phyloP scores from a whole-genome alignment of 2,888 invertebrate genomes.

The Hydropsyche betteni region DNA sequence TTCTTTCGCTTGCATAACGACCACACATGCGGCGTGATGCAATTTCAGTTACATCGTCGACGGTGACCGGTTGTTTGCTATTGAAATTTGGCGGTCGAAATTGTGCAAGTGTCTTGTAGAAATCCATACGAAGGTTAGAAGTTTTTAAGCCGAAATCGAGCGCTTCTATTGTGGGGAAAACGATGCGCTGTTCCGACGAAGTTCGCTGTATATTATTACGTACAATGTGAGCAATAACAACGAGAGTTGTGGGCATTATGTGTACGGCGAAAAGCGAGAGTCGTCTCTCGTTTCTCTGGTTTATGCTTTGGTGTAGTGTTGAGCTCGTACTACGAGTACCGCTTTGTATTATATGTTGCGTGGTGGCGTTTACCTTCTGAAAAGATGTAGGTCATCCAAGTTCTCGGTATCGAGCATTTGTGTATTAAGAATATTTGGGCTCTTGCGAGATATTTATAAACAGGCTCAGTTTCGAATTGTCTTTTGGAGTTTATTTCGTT shows the following conservation, averaged over 20 bases:
- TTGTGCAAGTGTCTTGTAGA: background rate
- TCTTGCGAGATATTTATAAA: too few relatives aligned
- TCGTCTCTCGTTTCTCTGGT: conserved; percentile 8
- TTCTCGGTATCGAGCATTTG: background rate
- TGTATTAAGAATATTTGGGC: background rate
- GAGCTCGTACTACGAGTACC: conserved; percentile 24
- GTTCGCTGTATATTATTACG: background rate
- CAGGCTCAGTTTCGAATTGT: too few relatives aligned
- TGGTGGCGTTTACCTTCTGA: background rate
- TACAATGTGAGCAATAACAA: background rate
- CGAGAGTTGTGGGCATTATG: background rate
- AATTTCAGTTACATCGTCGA: background rate
- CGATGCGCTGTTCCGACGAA: too few relatives aligned
- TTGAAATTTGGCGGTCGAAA: conserved; percentile 26
- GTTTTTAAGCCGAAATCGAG: background rate
- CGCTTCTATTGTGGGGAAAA: background rate
- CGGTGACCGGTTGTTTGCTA: conserved; percentile 22
- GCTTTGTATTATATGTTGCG: background rate
- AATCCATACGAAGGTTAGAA: background rate
- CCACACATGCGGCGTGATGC: too few relatives aligned
- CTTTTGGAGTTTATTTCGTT: too few relatives aligned
- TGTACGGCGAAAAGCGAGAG: conserved; percentile 28
- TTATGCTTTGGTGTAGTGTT: too few relatives aligned
- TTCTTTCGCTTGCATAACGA: too few relatives aligned
- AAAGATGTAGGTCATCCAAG: too few relatives aligned